Base-by-base conservation (phyloP, 2,888 invertebrate genomes). In the Dinocampus coccinellae region DNA sequence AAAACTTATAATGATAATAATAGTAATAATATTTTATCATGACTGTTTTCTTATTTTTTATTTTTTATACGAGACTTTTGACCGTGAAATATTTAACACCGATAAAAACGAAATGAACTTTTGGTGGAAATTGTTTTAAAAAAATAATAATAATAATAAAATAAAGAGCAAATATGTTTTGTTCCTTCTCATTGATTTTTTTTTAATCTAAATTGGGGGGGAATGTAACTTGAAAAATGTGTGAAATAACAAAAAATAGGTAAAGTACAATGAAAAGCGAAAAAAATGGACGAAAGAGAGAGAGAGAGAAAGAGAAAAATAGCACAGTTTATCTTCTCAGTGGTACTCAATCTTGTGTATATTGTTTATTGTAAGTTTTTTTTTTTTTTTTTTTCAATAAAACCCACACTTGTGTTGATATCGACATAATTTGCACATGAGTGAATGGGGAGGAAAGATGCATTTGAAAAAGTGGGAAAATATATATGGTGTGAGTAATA, bases 281-380 rank as follows among this genome's bases (percentile, higher is more conserved):
- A 29, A 34, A 34, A 33, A 34, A 34, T 58, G 22, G n/a, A n/a
- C n/a, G n/a, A n/a, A n/a, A 22, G 22, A 20, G 26, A 0, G 26
- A 2, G 22, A 24, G 10, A 24, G 22, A 22, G 11, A 26, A n/a
- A 26, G 11, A 10, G 13, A 16, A 36, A 65, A 55, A 36, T 52
- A 57, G 60, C 13, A 22, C 33, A 57, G 22, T 55, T 66, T 57
- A 57, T 66, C 57, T 55, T 66, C 29, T 20, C 57, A 66, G 66
- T 36, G 66, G 22, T 47, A 24, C 52, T 64, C 52, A 64, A 47
- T 47, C 20, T 20, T 16, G n/a, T n/a, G n/a, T n/a, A n/a, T 16
- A 3, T 47, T 6, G 4, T 47, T 16, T 20, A 47, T 47, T 47
- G 6, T 29, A 7, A 29, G 29, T 3, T 22, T 61, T 11, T 11